phyloP scores from a whole-genome alignment of 2,113 vertebrate genomes.

The Platichthys stellatus region DNA sequence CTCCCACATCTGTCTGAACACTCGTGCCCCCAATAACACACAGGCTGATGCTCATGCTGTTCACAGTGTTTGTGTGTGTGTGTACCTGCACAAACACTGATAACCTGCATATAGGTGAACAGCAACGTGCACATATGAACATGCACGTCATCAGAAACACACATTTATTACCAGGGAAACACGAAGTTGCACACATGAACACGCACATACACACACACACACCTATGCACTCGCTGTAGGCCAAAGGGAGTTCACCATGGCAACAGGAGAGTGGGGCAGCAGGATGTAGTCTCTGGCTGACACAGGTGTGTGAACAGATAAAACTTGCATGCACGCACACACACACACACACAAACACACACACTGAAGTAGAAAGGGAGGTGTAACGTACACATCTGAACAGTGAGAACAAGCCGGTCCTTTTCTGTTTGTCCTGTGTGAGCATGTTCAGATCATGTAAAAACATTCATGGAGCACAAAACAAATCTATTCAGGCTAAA shows the following conservation, averaged over 20 bases:
- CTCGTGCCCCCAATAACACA: conserved; percentile 36
- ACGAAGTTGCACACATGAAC: conserved; percentile 38
- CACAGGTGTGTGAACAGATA: conserved; percentile 73
- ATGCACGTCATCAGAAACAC: neutral
- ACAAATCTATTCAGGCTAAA: neutral
- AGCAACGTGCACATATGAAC: neutral
- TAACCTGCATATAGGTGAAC: neutral
- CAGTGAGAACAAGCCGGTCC: neutral
- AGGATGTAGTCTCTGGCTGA: conserved; percentile 53
- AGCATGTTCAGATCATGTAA: neutral
- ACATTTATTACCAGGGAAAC: neutral
- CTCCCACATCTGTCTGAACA: conserved; percentile 52
- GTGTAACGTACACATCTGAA: neutral
- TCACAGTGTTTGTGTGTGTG: neutral
- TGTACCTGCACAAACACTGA: neutral
- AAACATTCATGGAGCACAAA: neutral
- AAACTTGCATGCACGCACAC: conserved; percentile 20
- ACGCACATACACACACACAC: conserved; percentile 37
- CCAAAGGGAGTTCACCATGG: conserved; percentile 76
- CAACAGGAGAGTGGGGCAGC: conserved; percentile 73
- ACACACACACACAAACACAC: conserved; percentile 9
- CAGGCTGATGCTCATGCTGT: neutral
- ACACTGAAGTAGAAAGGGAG: neutral
- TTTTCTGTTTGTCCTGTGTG: neutral
- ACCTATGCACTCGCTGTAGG: conserved; percentile 55